Conservation (phyloP, 2,797 vertebrate genomes). For the Gallinago stenura region DNA sequence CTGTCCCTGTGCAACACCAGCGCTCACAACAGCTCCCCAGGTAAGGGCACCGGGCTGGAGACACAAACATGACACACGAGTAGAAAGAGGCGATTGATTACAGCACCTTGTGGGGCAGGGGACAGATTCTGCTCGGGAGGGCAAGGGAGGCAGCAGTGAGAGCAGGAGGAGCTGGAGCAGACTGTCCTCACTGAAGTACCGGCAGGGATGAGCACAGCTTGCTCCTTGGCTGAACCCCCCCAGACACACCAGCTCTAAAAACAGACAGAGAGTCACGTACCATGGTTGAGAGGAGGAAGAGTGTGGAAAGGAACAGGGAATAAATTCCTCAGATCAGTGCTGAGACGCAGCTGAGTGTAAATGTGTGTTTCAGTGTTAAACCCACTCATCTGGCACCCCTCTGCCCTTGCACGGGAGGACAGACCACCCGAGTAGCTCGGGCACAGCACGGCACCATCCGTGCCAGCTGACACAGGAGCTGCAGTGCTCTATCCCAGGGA, state of each 20-base stretch:
- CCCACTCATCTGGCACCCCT: not conserved
- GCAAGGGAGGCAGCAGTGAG: not conserved
- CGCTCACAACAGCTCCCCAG: not conserved
- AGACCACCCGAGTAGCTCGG: not conserved
- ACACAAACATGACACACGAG: not conserved
- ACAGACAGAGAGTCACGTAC: not conserved
- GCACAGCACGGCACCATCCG: not conserved
- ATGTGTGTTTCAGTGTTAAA: not conserved
- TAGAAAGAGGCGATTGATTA: fast-evolving
- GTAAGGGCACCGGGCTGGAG: not conserved
- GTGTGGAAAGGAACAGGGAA: not conserved
- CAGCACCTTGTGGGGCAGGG: not conserved
- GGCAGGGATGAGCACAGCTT: not conserved
- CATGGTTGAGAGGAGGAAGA: not conserved
- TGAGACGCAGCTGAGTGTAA: not conserved
- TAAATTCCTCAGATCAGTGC: not conserved
- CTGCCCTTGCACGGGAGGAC: fast-evolving
- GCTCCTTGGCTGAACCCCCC: not conserved
- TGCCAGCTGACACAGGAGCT: not conserved
- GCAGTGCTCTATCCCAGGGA: not conserved
- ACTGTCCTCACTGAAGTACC: not conserved
- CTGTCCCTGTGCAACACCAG: not conserved
- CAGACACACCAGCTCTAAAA: not conserved
- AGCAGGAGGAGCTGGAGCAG: not conserved
- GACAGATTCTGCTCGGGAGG: not conserved